Conservation (phyloP, 2,888 invertebrate genomes). For the Tetramorium bicarinatum region DNA sequence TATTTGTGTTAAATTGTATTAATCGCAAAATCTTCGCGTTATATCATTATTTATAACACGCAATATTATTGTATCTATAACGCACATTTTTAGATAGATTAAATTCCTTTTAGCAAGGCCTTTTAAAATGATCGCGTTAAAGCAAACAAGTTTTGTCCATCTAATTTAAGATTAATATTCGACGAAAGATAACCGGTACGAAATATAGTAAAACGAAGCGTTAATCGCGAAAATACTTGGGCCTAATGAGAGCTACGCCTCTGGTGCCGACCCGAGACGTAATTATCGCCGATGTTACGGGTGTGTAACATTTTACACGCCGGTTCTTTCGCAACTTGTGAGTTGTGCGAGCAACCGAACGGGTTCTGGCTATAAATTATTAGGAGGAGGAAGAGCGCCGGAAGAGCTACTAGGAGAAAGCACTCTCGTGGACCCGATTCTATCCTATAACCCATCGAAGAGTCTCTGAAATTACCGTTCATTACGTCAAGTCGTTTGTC, state of each 20-base stretch:
- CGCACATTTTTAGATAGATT: background rate
- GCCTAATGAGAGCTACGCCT: background rate
- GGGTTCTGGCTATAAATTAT: conserved; percentile 32
- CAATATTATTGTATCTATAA: background rate
- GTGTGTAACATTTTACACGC: background rate
- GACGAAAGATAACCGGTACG: background rate
- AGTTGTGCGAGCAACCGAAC: conserved; percentile 14
- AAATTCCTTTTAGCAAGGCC: background rate
- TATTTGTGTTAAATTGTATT: background rate
- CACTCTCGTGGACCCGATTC: conserved; percentile 57
- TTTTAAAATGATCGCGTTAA: background rate
- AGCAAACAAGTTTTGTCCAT: background rate
- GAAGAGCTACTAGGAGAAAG: conserved; percentile 63
- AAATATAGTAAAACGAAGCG: background rate
- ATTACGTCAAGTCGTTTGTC: conserved; percentile 56
- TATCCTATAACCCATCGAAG: conserved; percentile 59
- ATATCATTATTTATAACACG: background rate
- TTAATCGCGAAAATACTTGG: background rate
- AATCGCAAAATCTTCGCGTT: background rate
- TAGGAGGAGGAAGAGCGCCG: conserved; percentile 28
- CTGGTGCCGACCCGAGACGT: background rate
- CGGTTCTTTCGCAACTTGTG: conserved; percentile 34
- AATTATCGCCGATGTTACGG: conserved; percentile 27
- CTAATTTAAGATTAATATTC: conserved; percentile 10
- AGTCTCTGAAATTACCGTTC: conserved; percentile 64